Conservation (phyloP, 2,888 invertebrate genomes). For the Malthinus flaveolus region DNA sequence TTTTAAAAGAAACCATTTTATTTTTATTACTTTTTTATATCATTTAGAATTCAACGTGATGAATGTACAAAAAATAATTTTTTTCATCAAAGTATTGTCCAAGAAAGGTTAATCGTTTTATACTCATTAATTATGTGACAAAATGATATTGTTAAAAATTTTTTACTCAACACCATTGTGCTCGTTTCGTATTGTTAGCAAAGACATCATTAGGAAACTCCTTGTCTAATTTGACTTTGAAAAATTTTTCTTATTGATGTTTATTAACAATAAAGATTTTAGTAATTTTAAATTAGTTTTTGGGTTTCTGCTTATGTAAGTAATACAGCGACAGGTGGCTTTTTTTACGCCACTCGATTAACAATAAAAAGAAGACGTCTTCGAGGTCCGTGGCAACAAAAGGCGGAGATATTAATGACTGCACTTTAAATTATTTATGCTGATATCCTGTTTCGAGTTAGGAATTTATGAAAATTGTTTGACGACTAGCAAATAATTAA, state of each 20-base stretch:
- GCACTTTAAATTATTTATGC: no score
- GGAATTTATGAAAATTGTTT: no score
- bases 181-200: constrained; percentile 25
- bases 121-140: constrained; percentile 31
- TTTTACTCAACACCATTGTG: constrained; percentile 17
- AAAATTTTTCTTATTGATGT: constrained; percentile 27
- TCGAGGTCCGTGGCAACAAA: no score
- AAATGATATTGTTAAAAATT: constrained; percentile 36
- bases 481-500: no score
- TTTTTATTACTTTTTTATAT: constrained; percentile 26
- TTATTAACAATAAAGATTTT: constrained; percentile 8
- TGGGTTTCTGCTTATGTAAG: no score
- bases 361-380: no score
- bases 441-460: no score
- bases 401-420: no score
- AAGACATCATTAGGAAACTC: constrained; percentile 31
- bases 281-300: no score
- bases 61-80: constrained; percentile 16
- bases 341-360: no score
- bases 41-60: constrained; percentile 18
- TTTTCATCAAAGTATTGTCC: constrained; percentile 16
- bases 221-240: constrained; percentile 35
- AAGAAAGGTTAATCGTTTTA: constrained; percentile 31
- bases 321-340: no score
- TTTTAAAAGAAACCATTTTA: constrained; percentile 27